A percentile compares a stretch with the other conserved stretches of the same genome.
phyloP scores from a whole-genome alignment of 2,888 invertebrate species.

The Lutraria lutraria region DNA sequence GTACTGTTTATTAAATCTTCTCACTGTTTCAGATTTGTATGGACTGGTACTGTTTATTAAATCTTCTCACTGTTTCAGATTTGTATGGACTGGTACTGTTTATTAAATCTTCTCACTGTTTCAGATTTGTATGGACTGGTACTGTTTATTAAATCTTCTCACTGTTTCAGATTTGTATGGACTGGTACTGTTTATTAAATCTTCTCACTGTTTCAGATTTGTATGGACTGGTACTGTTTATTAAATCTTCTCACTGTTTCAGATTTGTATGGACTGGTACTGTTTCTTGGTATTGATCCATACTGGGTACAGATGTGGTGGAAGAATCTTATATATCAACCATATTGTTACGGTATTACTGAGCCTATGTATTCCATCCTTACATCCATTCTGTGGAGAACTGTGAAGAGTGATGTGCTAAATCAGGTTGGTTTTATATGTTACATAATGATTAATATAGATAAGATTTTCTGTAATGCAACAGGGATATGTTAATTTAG shows the following conservation, averaged over 20 bases:
- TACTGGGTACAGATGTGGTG: slow-evolving; percentile 88
- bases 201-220: slow-evolving; percentile 78
- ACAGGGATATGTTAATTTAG: no score
- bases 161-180: no score
- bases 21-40: no score
- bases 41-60: no score
- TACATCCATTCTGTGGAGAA: slow-evolving; percentile 90
- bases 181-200: no score
- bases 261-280: slow-evolving; percentile 89
- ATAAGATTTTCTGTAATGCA: no score
- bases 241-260: slow-evolving; percentile 84
- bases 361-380: slow-evolving; percentile 88
- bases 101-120: no score
- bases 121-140: no score
- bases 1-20: no score
- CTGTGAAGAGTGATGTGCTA: slow-evolving; percentile 90
- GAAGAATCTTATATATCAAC: slow-evolving; percentile 88
- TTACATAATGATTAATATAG: background rate
- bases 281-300: slow-evolving; percentile 89
- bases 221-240: slow-evolving; percentile 89
- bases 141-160: no score
- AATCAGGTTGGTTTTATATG: slow-evolving; percentile 88
- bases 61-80: no score
- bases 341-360: slow-evolving; percentile 87
- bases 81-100: no score